phyloP scores from a whole-genome alignment of 2,113 vertebrate species.

The Coryphaenoides rupestris region DNA sequence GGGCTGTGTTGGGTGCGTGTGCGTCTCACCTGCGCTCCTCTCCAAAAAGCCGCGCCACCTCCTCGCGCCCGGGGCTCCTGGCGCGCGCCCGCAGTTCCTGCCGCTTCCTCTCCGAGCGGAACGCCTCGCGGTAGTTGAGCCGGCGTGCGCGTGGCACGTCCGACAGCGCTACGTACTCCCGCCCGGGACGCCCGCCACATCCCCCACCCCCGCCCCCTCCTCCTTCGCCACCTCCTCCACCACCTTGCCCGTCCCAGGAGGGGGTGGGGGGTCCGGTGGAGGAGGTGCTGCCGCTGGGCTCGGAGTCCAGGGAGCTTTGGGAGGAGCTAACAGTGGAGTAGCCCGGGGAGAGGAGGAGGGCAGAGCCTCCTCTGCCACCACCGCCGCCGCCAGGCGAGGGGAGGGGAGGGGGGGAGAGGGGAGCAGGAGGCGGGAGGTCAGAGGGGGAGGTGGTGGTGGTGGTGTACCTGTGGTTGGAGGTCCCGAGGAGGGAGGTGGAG shows the following conservation, averaged over 20 bases:
- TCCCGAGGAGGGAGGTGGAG: conserved; percentile 84
- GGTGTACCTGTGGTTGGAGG: conserved; percentile 84
- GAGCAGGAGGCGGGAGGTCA: no score
- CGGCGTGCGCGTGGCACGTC: conserved; percentile 88
- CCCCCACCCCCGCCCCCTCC: conserved; percentile 52
- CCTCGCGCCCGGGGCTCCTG: conserved; percentile 91
- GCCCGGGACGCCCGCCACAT: conserved; percentile 69
- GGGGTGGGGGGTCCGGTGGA: background rate
- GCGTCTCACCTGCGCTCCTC: conserved; percentile 87
- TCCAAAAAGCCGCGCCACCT: conserved; percentile 94
- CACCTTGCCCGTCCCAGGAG: conserved; percentile 31
- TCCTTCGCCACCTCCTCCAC: conserved; percentile 45
- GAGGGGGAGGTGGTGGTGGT: conserved; percentile 78
- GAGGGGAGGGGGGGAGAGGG: conserved; percentile 73
- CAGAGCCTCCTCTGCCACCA: no score
- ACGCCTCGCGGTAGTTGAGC: conserved; percentile 89
- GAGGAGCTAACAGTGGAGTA: conserved; percentile 85
- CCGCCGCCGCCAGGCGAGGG: no score
- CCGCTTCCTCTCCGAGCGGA: conserved; percentile 84
- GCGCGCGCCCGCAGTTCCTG: conserved; percentile 84
- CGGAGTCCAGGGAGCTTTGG: conserved; percentile 83
- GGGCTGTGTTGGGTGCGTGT: no score
- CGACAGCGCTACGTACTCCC: conserved; percentile 87
- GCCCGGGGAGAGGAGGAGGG: conserved; percentile 72
- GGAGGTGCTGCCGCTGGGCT: conserved; percentile 49